Base-by-base conservation (phyloP, 2,113 vertebrate species). In the Sylvilagus bachmani region DNA sequence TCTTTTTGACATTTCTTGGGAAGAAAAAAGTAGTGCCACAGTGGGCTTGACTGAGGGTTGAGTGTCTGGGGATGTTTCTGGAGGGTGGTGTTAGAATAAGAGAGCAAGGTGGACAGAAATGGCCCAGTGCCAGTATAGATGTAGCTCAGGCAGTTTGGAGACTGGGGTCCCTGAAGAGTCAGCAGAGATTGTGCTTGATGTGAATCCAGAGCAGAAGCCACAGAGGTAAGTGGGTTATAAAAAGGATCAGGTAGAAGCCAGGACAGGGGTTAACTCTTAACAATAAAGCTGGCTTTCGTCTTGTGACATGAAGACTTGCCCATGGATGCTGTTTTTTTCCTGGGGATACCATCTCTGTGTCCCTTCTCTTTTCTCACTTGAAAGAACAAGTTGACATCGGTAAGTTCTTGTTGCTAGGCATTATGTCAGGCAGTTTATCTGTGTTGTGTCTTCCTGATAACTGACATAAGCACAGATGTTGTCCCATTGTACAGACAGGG, bases 181-280 rank as follows among this genome's bases (percentile, higher is more conserved):
- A 3, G 66, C 49, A 58, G 58, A 75, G 86, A 67, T 8, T 86
- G 51, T 61, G 24, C 78, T 85, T 95, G 89, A 85, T 70, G 1
- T 17, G 75, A 49, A 55, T 89, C 79, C 86, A 92, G 53, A 92
- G 79, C 89, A 91, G 96, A 91, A 95, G 71, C 67, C 66, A 89
- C 89, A 86, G 91, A 79, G 70, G 58, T 81, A 78, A 53, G 31
- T 67, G 66, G 3, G 27, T 85, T 78, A n/a, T 90, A 61, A 79
- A 96, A 71, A 92, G 75, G 80, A 77, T 75, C 51, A 85, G 82
- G 55, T n/a, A 67, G 71, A 83, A 64, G 64, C 38, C 38, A 79
- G 51, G 83, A 19, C 17, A 74, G 38, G 67, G 77, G 16, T 80
- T 64, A 70, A 89, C 66, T 80, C 71, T 88, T 70, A 16, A 27